Evolutionary conservation across 2,888 invertebrate species (phyloP).

Genomic region (Melanostoma mellinum): DNA sequence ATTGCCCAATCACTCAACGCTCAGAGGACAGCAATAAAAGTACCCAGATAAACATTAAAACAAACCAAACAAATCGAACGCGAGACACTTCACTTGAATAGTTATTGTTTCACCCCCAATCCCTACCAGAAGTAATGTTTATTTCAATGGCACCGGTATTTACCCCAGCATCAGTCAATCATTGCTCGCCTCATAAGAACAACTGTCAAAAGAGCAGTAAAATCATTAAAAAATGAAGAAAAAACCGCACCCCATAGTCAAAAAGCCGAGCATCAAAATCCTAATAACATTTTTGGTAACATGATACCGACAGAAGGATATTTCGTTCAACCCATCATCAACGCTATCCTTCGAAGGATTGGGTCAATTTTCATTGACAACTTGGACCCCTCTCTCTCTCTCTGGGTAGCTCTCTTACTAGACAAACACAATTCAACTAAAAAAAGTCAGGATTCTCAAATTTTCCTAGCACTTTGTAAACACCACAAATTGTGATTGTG

Average conservation of each 20-base stretch:
- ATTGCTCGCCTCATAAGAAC: conserved; percentile 67
- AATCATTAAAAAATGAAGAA: conserved; percentile 69
- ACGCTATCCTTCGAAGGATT: conserved; percentile 60
- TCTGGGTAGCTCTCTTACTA: background rate
- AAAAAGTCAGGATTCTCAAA: conserved; percentile 69
- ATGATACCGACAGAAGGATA: conserved; percentile 69
- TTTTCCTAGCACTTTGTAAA: conserved; percentile 72
- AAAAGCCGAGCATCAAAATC: conserved; percentile 53
- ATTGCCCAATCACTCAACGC: conserved; percentile 56
- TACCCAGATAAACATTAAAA: conserved; percentile 56
- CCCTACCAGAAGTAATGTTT: conserved; percentile 35
- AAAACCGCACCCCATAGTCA: conserved; percentile 33
- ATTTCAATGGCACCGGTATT: conserved; percentile 67
- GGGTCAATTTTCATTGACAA: conserved; percentile 72
- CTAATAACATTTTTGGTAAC: conserved; percentile 72
- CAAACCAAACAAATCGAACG: conserved; percentile 23
- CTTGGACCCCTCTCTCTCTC: conserved; percentile 38
- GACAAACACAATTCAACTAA: conserved; percentile 65
- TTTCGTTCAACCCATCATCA: conserved; percentile 55
- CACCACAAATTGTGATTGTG: conserved; percentile 71
- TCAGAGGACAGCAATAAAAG: conserved; percentile 50
- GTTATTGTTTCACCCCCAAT: conserved; percentile 52
- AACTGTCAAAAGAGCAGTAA: conserved; percentile 73
- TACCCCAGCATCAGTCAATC: conserved; percentile 68
- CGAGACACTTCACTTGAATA: conserved; percentile 47